Conservation (phyloP, 2,113 vertebrate genomes). For the Clarias batrachus region DNA sequence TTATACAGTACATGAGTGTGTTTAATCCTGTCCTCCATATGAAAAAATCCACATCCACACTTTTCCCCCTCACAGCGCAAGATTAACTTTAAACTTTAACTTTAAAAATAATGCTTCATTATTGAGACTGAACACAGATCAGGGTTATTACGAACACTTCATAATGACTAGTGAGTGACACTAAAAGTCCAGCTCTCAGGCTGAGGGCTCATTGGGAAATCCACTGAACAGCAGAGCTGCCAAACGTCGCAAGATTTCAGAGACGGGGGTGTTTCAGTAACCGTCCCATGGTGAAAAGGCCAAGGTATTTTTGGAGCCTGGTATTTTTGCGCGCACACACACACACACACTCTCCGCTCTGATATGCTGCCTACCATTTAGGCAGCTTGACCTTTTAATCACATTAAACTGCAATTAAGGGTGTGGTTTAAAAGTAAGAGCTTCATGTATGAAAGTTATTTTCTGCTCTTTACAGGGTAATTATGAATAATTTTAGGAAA, state of each 20-base stretch:
- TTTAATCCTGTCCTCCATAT: neutral
- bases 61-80: no score
- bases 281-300: constrained; percentile 11
- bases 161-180: neutral
- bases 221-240: constrained; percentile 20
- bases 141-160: no score
- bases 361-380: neutral
- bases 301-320: constrained; percentile 44
- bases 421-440: neutral
- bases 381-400: constrained; percentile 14
- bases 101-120: neutral
- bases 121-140: neutral
- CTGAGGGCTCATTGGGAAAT: neutral
- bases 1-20: neutral
- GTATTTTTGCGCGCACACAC: no score
- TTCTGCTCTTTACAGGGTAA: neutral
- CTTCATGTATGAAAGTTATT: no score
- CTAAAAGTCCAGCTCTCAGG: neutral
- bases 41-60: no score
- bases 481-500: neutral
- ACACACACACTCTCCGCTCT: neutral
- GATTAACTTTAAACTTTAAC: neutral
- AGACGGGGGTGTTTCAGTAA: neutral
- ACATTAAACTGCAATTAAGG: neutral
- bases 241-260: neutral